phyloP scores from a whole-genome alignment of 2,113 vertebrate genomes.

The Alectura lathami region DNA sequence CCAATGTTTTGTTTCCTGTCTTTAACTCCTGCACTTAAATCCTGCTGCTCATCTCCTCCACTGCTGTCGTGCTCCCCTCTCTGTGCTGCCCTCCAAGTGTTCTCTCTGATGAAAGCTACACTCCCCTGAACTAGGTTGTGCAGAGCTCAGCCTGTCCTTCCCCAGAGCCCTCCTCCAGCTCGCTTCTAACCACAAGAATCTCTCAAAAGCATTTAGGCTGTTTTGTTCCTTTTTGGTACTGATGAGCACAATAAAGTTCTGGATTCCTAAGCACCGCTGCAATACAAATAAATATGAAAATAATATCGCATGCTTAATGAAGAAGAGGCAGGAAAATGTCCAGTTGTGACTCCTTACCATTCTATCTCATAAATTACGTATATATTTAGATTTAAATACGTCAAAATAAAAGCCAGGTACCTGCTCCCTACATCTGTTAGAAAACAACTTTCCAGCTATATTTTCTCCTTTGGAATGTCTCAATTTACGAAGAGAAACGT shows the following conservation, averaged over 20 bases:
- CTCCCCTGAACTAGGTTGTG: background rate
- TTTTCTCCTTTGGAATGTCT: conserved; percentile 7
- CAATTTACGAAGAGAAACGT: conserved; percentile 39
- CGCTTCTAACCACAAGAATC: background rate
- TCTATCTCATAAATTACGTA: background rate
- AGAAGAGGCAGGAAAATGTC: background rate
- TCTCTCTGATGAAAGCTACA: background rate
- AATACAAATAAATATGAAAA: background rate
- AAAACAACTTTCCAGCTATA: background rate
- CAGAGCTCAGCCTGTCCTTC: background rate
- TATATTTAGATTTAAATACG: background rate
- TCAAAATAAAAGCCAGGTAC: conserved; percentile 3
- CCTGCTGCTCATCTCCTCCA: background rate
- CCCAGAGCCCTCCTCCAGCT: background rate
- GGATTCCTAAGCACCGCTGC: background rate
- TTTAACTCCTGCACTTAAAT: background rate
- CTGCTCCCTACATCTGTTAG: background rate
- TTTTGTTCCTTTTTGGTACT: background rate
- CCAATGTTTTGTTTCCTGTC: background rate
- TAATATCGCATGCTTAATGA: background rate
- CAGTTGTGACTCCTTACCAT: background rate
- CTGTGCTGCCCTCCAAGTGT: background rate
- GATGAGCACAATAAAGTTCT: background rate
- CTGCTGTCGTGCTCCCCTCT: fast-evolving
- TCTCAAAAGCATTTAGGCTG: background rate